A percentile compares a stretch with the other conserved stretches of the same genome.
phyloP scores from a whole-genome alignment of 2,888 invertebrate species.

The Drosophila demipolita region DNA sequence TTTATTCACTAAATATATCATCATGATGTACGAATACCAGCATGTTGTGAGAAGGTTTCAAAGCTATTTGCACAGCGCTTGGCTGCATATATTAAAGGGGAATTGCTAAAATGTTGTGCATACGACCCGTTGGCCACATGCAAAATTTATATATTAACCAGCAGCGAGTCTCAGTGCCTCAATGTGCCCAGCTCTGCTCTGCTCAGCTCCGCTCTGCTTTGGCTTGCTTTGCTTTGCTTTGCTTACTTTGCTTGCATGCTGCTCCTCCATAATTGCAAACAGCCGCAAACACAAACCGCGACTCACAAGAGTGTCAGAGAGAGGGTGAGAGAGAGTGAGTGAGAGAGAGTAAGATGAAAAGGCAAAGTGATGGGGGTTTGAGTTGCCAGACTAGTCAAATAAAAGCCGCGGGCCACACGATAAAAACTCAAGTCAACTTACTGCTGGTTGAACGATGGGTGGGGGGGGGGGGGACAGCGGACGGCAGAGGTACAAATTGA shows the following conservation, averaged over 20 bases:
- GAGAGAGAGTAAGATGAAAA: background rate
- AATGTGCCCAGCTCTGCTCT: conserved; percentile 42
- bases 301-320: conserved; percentile 9
- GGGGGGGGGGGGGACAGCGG: background rate
- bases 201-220: conserved; percentile 41
- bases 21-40: background rate
- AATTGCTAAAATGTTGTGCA: conserved; percentile 76
- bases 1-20: conserved; percentile 3
- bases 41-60: conserved; percentile 3
- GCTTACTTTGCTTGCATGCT: conserved; percentile 63
- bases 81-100: conserved; percentile 70
- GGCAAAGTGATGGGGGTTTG: background rate
- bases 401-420: conserved; percentile 66
- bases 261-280: conserved; percentile 78
- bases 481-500: conserved; percentile 45
- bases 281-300: conserved; percentile 64
- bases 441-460: conserved; percentile 5
- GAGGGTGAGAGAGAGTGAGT: background rate
- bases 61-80: conserved; percentile 17
- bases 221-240: conserved; percentile 37
- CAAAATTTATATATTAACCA: conserved; percentile 72
- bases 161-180: conserved; percentile 47
- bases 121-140: conserved; percentile 78
- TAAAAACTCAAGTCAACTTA: conserved; percentile 50
- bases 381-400: conserved; percentile 69